These are phyloP conservation scores for Sternarchorhynchus goeldii DNA, from an alignment of 2,797 vertebrate genomes.

Conservation along the genomic window DNA sequence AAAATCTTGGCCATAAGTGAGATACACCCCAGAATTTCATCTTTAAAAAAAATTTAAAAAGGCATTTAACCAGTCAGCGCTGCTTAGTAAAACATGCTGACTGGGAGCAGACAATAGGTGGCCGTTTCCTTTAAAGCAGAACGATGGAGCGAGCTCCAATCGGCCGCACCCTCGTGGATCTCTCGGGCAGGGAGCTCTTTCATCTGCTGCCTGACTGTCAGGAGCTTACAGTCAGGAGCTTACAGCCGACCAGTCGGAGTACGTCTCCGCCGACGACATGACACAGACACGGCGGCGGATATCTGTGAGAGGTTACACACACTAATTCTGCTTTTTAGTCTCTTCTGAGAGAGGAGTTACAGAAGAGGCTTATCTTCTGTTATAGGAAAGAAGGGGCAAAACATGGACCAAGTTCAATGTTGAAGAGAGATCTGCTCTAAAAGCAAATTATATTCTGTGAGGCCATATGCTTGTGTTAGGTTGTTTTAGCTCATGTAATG, in stretches of 20 bases:
- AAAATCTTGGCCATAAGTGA: neutral
- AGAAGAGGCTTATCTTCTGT: constrained; percentile 42
- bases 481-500: neutral
- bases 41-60: neutral
- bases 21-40: neutral
- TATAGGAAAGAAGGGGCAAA: constrained; percentile 18
- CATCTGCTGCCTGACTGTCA: constrained; percentile 67
- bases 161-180: constrained; percentile 7
- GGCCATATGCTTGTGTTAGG: too few relatives aligned
- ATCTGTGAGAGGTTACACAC: constrained; percentile 54
- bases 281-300: constrained; percentile 44
- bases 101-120: neutral
- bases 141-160: constrained; percentile 19
- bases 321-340: constrained; percentile 57
- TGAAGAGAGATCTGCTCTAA: constrained; percentile 27
- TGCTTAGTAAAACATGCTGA: neutral
- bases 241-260: constrained; percentile 59
- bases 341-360: constrained; percentile 42
- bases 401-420: constrained; percentile 37
- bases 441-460: constrained; percentile 13
- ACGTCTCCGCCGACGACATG: constrained; percentile 52
- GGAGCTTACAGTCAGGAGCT: constrained; percentile 61
- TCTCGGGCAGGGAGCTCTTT: constrained; percentile 57
- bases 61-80: neutral
- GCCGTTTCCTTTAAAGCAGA: constrained; percentile 17